Base-by-base conservation (phyloP, 2,113 vertebrate genomes). In the Tachycineta bicolor region DNA sequence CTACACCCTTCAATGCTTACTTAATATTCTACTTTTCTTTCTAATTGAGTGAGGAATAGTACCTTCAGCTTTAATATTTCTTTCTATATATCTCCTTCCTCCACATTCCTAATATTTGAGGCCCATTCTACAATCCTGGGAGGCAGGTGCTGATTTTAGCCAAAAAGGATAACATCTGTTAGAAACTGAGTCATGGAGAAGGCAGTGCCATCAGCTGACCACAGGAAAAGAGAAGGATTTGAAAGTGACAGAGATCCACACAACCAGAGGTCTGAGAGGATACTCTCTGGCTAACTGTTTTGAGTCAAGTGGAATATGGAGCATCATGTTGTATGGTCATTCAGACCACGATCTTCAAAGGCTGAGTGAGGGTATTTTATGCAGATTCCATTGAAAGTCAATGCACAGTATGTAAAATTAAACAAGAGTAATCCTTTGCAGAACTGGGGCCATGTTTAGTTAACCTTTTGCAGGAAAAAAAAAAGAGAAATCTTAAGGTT, bases 371-470 rank as follows among this genome's bases (percentile, higher is more conserved):
- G 50, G 17, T 49, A 6, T 75, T 87, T 56, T 49, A 47, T 58
- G 58, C 83, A 71, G 71, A 11, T 44, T 64, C 64, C 80, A 92
- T 82, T 87, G 49, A 82, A 89, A 96, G 74, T 89, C 93, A 91
- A 64, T 0, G 11, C 87, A 93, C 55, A 26, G 76, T 58, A 44
- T 74, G 86, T 21, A 93, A 96, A 96, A 94, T 92, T 95, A 96
- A 96, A 95, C 95, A 94, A 3, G 14, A 87, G n/a, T 91, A 96
- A 95, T 96, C 91, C 94, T 79, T 60, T 85, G 91, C 83, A 96
- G 93, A 93, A 94, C 87, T 56, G 44, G 15, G 94, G 95, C 91
- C 81, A 68, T 95, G 91, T 96, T 97, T 97, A 94, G 86, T 84
- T 97, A 96, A 95, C 94, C 93, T 95, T 92, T 73, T 10, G 11